A percentile compares a stretch with the other conserved stretches of the same genome.
These are phyloP conservation scores for Pituophis catenifer DNA, from an alignment of 2,113 vertebrate species.

Conservation along the genomic window DNA sequence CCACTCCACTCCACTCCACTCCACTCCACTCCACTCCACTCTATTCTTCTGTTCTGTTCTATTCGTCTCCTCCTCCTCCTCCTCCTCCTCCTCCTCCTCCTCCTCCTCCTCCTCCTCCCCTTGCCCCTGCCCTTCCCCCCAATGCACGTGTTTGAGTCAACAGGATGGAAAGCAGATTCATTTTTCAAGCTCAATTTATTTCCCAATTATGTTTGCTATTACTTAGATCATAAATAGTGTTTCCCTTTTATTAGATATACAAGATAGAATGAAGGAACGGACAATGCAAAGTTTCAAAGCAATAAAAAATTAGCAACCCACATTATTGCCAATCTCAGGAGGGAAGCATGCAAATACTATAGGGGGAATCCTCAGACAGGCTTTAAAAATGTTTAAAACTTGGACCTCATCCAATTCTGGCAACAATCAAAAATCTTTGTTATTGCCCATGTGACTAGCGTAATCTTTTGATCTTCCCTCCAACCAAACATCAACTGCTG, in stretches of 20 bases:
- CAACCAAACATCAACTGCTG: neutral
- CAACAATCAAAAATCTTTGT: neutral
- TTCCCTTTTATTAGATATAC: neutral
- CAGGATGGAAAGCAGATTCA: fast-evolving
- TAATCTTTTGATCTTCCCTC: neutral
- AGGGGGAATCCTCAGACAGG: neutral
- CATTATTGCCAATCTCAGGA: neutral
- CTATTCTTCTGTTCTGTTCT: too few relatives aligned
- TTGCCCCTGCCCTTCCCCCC: neutral
- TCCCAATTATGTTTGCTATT: neutral
- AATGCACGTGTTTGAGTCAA: conserved; percentile 1
- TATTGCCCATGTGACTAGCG: neutral
- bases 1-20: too few relatives aligned
- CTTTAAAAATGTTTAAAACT: neutral
- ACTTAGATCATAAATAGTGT: neutral
- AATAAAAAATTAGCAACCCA: neutral
- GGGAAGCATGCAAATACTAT: neutral
- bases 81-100: too few relatives aligned
- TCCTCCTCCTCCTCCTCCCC: too few relatives aligned
- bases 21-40: too few relatives aligned
- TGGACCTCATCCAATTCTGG: neutral
- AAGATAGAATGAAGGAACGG: neutral
- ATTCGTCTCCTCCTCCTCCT: too few relatives aligned
- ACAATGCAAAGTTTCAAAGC: neutral
- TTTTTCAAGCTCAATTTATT: conserved; percentile 7